Conservation (phyloP, 1,140 invertebrate species). For the Chironomus tepperi region DNA sequence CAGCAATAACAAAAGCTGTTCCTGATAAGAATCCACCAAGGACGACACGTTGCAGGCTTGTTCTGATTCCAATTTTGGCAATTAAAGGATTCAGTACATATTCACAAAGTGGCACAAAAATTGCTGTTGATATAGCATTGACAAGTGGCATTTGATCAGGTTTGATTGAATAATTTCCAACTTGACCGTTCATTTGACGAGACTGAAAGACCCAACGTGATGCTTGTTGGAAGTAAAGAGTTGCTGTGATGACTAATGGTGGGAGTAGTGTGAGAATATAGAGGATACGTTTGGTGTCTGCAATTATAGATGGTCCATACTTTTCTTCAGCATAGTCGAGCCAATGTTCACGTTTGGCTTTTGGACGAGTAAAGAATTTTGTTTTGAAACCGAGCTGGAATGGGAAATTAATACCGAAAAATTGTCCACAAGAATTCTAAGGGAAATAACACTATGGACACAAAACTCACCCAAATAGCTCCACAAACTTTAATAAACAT, state of each 20-base stretch:
- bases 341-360: slow-evolving; percentile 46
- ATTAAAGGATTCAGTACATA: slow-evolving; percentile 45
- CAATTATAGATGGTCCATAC: slow-evolving; percentile 50
- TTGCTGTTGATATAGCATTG: slow-evolving; percentile 57
- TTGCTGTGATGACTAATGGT: slow-evolving; percentile 63
- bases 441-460: too few species aligned
- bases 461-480: slow-evolving; percentile 35
- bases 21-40: slow-evolving; percentile 55
- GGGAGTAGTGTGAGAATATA: slow-evolving; percentile 44
- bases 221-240: slow-evolving; percentile 54
- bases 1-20: slow-evolving; percentile 43
- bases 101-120: slow-evolving; percentile 59
- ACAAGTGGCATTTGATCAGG: slow-evolving; percentile 59
- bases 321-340: slow-evolving; percentile 60
- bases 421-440: too few species aligned
- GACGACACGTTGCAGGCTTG: slow-evolving; percentile 54
- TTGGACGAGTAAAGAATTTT: too few species aligned
- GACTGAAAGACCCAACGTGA: slow-evolving; percentile 65
- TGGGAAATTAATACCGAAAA: too few species aligned
- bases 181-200: slow-evolving; percentile 51
- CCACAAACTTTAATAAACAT: slow-evolving; percentile 44
- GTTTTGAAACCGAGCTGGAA: too few species aligned
- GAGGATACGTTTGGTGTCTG: background rate
- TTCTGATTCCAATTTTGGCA: slow-evolving; percentile 37
- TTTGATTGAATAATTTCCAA: slow-evolving; percentile 41